Conservation (phyloP, 2,888 invertebrate genomes). For the Dichetophora obliterata region DNA sequence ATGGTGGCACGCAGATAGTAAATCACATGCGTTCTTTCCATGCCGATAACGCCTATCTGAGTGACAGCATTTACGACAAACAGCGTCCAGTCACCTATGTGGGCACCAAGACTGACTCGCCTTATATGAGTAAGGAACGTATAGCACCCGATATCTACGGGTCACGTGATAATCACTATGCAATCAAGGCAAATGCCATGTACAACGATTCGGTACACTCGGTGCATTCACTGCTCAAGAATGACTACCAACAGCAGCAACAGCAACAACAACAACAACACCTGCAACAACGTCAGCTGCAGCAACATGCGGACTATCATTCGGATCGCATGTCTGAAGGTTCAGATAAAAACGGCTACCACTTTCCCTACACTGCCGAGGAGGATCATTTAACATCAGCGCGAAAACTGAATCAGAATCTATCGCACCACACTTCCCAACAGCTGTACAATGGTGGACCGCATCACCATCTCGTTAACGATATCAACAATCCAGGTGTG, state of each 20-base stretch:
- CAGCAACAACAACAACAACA: slow-evolving; percentile 68
- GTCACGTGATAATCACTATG: slow-evolving; percentile 65
- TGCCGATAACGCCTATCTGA: slow-evolving; percentile 65
- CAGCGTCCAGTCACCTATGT: slow-evolving; percentile 64
- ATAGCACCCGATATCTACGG: slow-evolving; percentile 69
- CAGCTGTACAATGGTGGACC: slow-evolving; percentile 52
- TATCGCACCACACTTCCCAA: slow-evolving; percentile 58
- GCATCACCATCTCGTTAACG: slow-evolving; percentile 66
- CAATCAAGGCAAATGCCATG: slow-evolving; percentile 63
- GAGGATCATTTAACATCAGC: slow-evolving; percentile 77
- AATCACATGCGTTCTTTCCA: slow-evolving; percentile 68
- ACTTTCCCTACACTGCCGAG: slow-evolving; percentile 87
- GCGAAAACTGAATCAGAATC: slow-evolving; percentile 59
- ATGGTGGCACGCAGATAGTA: slow-evolving; percentile 65
- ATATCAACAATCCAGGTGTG: slow-evolving; percentile 72
- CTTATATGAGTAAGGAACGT: slow-evolving; percentile 68
- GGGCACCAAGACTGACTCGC: slow-evolving; percentile 65
- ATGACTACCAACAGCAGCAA: slow-evolving; percentile 69
- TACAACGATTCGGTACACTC: slow-evolving; percentile 67
- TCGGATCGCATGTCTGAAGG: slow-evolving; percentile 78
- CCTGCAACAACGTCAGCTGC: slow-evolving; percentile 63
- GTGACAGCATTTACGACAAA: slow-evolving; percentile 68
- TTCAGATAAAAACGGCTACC: slow-evolving; percentile 84
- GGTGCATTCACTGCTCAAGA: slow-evolving; percentile 68
- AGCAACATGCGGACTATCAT: slow-evolving; percentile 64